Percentiles rank a stretch among this genome's conserved stretches.
These are phyloP conservation scores for Lophochroa leadbeateri DNA, from an alignment of 2,113 vertebrate species.

Conservation along the genomic window DNA sequence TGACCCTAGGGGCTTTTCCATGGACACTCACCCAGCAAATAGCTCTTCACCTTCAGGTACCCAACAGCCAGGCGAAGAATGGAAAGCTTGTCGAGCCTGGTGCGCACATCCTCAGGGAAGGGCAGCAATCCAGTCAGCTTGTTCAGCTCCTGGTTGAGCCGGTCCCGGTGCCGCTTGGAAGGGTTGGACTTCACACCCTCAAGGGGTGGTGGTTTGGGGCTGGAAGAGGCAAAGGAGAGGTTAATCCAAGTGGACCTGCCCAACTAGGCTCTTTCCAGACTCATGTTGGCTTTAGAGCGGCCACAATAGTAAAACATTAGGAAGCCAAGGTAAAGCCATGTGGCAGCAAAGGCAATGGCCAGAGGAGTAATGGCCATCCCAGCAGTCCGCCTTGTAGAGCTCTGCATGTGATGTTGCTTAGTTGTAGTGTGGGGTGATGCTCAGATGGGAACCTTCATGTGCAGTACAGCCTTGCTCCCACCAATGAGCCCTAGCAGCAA, in stretches of 20 bases:
- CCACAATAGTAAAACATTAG: not conserved
- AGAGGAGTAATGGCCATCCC: not conserved
- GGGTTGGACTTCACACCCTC: conserved; percentile 83
- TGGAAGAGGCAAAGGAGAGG: not conserved
- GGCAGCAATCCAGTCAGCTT: conserved; percentile 82
- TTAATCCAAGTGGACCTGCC: not conserved
- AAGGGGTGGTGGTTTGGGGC: conserved; percentile 20
- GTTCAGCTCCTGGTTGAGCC: conserved; percentile 82
- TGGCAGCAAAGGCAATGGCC: not conserved
- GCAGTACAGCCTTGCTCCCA: not conserved
- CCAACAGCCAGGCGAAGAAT: conserved; percentile 83
- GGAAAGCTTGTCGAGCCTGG: conserved; percentile 83
- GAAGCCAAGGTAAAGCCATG: not conserved
- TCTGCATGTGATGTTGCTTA: not conserved
- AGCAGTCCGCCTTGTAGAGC: not conserved
- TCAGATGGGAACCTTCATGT: not conserved
- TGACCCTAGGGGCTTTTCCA: not conserved
- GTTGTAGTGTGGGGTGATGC: not conserved
- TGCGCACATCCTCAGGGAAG: conserved; percentile 78
- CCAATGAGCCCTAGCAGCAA: not conserved
- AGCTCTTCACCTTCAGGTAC: conserved; percentile 85
- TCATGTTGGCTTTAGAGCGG: not conserved
- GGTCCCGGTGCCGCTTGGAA: conserved; percentile 82
- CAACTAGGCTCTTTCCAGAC: not conserved
- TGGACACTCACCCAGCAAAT: conserved; percentile 74